These are phyloP conservation scores for Eidolon helvum DNA, from an alignment of 2,113 vertebrate genomes.

Conservation along the genomic window DNA sequence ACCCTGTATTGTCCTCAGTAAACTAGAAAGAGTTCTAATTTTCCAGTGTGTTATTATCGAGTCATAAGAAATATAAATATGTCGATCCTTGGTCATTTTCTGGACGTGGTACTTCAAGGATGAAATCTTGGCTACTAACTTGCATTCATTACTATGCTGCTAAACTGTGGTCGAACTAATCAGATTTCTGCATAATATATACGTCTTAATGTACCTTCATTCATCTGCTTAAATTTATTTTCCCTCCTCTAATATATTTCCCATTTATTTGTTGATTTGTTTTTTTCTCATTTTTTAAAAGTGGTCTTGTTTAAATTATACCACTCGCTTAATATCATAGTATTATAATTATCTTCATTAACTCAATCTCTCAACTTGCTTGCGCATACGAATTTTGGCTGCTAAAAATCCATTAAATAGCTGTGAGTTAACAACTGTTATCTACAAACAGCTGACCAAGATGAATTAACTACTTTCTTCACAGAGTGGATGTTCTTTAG, in stretches of 20 bases:
- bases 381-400: neutral
- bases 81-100: neutral
- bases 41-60: neutral
- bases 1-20: neutral
- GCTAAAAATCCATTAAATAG: neutral
- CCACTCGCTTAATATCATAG: neutral
- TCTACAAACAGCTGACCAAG: neutral
- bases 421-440: neutral
- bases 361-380: neutral
- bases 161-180: neutral
- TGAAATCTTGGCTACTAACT: neutral
- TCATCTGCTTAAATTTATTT: neutral
- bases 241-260: neutral
- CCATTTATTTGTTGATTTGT: neutral
- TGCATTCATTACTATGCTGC: neutral
- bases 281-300: slow-evolving; percentile 22
- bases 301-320: neutral
- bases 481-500: neutral
- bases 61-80: neutral
- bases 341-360: neutral
- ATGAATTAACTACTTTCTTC: neutral
- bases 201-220: neutral
- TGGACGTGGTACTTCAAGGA: neutral
- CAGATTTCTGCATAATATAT: neutral
- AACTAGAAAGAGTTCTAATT: neutral